Evolutionary conservation across 2,888 invertebrate species (phyloP).

Genomic region (Bursaphelenchus okinawaensis): DNA sequence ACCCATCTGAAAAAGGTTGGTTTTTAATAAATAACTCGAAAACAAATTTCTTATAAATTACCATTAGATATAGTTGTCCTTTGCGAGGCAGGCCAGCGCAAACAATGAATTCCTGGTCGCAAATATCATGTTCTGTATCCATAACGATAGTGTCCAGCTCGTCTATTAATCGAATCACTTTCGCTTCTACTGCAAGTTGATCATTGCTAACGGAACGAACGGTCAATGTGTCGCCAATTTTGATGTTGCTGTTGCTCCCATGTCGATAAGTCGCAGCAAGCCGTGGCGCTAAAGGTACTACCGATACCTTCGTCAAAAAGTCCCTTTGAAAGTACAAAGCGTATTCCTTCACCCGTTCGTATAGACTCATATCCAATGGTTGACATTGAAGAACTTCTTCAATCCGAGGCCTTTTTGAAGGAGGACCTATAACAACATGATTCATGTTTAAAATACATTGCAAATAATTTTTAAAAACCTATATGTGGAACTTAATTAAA

Average conservation of each 20-base stretch:
- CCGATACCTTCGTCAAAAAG: neutral
- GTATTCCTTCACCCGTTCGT: neutral
- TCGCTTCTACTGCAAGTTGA: neutral
- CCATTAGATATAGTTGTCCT: neutral
- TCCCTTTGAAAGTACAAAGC: neutral
- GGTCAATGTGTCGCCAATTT: neutral
- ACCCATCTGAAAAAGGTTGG: neutral
- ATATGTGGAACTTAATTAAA: no score
- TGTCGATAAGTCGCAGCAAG: neutral
- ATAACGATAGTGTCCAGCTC: neutral
- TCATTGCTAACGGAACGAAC: neutral
- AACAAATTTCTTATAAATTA: no score
- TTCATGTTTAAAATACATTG: no score
- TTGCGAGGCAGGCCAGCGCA: neutral
- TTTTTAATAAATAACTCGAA: no score
- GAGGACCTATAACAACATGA: no score
- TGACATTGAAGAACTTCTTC: neutral
- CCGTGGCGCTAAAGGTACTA: neutral
- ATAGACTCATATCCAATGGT: neutral
- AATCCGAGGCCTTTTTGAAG: neutral
- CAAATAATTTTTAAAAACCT: no score
- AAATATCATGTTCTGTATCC: neutral
- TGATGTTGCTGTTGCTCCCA: neutral
- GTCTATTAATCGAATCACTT: neutral
- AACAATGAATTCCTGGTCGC: neutral